Conservation (phyloP, 2,797 vertebrate genomes). For the Novumbra hubbsi region DNA sequence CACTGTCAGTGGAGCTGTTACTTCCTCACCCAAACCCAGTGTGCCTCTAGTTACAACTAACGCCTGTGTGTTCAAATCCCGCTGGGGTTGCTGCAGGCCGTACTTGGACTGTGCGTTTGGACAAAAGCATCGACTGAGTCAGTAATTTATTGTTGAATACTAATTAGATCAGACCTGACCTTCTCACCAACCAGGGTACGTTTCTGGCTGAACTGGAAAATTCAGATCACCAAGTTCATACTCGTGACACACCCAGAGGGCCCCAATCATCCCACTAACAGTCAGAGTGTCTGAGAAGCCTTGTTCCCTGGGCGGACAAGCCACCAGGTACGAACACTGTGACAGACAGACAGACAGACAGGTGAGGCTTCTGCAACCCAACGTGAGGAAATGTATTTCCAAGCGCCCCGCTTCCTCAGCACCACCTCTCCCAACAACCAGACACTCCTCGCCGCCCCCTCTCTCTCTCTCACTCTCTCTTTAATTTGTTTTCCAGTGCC, state of each 20-base stretch:
- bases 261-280: background rate
- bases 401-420: background rate
- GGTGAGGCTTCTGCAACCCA: constrained; percentile 7
- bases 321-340: constrained; percentile 27
- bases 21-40: background rate
- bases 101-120: too few species aligned
- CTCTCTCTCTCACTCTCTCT: constrained; percentile 15
- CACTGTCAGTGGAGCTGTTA: background rate
- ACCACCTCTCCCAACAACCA: constrained; percentile 5
- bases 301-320: constrained; percentile 18
- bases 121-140: too few species aligned
- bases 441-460: background rate
- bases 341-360: constrained; percentile 6
- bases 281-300: background rate
- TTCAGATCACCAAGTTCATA: background rate
- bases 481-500: constrained; percentile 17
- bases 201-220: background rate
- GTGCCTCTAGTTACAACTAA: too few species aligned
- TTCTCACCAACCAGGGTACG: background rate
- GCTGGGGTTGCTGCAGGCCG: too few species aligned
- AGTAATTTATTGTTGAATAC: too few species aligned
- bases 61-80: too few species aligned
- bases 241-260: background rate
- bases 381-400: constrained; percentile 28
- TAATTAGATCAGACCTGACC: background rate